phyloP scores from a whole-genome alignment of 2,888 invertebrate species.

The Acanthosepion lycidas region DNA sequence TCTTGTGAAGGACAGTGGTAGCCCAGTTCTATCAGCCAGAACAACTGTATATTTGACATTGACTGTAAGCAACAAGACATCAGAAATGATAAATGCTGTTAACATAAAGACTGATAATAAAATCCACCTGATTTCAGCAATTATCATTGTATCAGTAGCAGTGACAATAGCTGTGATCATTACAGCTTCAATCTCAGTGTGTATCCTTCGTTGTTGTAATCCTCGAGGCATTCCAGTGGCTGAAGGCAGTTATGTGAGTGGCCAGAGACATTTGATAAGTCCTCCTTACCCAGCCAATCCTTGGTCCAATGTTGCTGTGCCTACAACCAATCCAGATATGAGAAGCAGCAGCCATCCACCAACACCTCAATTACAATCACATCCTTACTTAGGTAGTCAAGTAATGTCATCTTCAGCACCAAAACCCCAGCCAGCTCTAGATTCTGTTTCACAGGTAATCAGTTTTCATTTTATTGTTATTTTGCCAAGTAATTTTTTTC shows the following conservation, averaged over 20 bases:
- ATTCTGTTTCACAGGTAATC: not conserved
- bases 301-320: not conserved
- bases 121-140: not conserved
- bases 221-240: not conserved
- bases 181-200: conserved; percentile 33
- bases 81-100: not conserved
- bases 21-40: not conserved
- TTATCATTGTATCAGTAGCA: not conserved
- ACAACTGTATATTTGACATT: not conserved
- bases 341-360: not conserved
- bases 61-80: not conserved
- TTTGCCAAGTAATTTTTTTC: no score
- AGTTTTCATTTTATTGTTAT: no score
- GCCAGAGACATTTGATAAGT: not conserved
- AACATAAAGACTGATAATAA: not conserved
- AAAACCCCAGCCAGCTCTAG: not conserved
- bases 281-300: not conserved
- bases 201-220: conserved; percentile 1
- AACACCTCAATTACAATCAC: not conserved
- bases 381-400: not conserved
- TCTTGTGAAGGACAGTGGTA: not conserved
- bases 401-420: not conserved
- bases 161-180: conserved; percentile 33
- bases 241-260: not conserved
- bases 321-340: not conserved